phyloP scores from a whole-genome alignment of 30 jellyfish, hydroid and myxozoan species.

The Catostylus mosaicus region DNA sequence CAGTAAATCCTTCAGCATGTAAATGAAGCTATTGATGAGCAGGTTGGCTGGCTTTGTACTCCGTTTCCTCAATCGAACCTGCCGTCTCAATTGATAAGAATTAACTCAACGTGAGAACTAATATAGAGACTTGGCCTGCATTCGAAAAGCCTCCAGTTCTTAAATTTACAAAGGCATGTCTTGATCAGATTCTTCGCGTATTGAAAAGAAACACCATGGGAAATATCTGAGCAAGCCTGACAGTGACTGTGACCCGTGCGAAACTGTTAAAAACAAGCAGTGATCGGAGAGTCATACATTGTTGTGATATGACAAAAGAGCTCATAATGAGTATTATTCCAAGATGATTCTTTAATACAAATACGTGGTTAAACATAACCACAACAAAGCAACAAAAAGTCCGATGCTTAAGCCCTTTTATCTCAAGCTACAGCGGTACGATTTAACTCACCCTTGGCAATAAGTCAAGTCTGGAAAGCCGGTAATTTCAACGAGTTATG shows the following conservation, averaged over 20 bases:
- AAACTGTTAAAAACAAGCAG: neutral
- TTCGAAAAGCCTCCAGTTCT: neutral
- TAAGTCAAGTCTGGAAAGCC: slow-evolving; percentile 30
- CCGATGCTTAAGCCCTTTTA: slow-evolving; percentile 32
- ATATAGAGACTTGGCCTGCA: neutral
- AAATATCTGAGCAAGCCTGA: neutral
- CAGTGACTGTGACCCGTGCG: slow-evolving; percentile 16
- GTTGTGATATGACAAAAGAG: slow-evolving; percentile 1
- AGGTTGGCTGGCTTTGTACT: slow-evolving; percentile 20
- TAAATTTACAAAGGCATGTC: neutral
- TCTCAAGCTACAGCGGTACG: slow-evolving; percentile 9
- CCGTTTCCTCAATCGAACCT: slow-evolving; percentile 11
- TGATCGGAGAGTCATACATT: slow-evolving; percentile 32
- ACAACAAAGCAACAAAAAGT: slow-evolving; percentile 30
- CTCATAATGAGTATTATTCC: slow-evolving; percentile 26
- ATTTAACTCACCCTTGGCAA: slow-evolving; percentile 10
- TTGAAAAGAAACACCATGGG: slow-evolving; percentile 2
- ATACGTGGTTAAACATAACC: slow-evolving; percentile 28
- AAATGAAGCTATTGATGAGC: slow-evolving; percentile 29
- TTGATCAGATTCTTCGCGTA: neutral
- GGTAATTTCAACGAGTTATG: slow-evolving; percentile 9
- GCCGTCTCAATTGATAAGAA: slow-evolving; percentile 7
- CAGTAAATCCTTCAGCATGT: neutral
- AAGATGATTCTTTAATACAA: slow-evolving; percentile 16
- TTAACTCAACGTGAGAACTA: neutral